Conservation (phyloP, 2,113 vertebrate genomes). For the Suricata suricatta region DNA sequence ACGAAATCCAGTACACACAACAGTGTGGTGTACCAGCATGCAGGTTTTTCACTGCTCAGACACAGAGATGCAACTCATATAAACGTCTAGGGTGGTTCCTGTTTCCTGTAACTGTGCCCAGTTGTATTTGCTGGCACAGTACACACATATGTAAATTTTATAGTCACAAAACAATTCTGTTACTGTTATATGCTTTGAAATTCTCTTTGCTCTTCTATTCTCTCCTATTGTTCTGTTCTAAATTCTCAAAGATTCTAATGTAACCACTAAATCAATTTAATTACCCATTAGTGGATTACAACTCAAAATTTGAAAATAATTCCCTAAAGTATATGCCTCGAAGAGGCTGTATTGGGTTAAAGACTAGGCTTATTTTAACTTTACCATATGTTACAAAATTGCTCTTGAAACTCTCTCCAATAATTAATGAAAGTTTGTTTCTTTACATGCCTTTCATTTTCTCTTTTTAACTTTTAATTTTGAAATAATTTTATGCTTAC, state of each 20-base stretch:
- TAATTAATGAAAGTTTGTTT: neutral
- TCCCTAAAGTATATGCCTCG: neutral
- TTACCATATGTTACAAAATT: neutral
- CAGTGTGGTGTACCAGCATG: neutral
- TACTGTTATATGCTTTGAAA: neutral
- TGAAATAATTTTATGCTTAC: neutral
- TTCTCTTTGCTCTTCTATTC: neutral
- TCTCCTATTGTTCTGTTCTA: neutral
- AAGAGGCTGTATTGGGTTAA: neutral
- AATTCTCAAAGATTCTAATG: neutral
- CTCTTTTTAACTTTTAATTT: slow-evolving; percentile 11
- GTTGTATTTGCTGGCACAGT: neutral
- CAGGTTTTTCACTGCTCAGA: neutral
- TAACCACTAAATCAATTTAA: neutral
- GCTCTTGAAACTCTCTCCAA: neutral
- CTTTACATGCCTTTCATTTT: neutral
- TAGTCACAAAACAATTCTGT: neutral
- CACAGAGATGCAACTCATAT: neutral
- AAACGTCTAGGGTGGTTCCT: no score
- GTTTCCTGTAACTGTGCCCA: neutral
- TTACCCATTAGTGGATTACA: neutral
- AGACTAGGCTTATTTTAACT: neutral
- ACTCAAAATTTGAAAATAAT: neutral
- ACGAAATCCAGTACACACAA: neutral
- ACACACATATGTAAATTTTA: neutral